Evolutionary conservation across 2,113 vertebrate genomes (phyloP).

Genomic region (Gobius niger): DNA sequence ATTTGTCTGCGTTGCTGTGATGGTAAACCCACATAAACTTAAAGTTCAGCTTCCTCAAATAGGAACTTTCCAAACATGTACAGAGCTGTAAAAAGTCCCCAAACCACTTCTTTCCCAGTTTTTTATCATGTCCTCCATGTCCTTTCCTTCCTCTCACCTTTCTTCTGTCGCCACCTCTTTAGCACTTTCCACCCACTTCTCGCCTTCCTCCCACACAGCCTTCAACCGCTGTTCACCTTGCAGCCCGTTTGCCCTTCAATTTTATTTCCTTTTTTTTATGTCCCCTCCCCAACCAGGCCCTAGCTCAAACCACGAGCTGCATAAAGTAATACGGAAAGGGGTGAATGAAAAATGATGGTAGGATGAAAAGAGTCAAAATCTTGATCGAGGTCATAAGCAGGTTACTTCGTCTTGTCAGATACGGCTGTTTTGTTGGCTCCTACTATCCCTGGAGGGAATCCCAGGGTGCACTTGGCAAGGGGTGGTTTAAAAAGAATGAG

Average conservation of each 20-base stretch:
- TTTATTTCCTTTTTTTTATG: slow-evolving; percentile 41
- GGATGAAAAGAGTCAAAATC: slow-evolving; percentile 14
- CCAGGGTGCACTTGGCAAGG: slow-evolving; percentile 32
- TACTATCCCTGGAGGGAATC: slow-evolving; percentile 43
- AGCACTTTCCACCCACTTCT: slow-evolving; percentile 16
- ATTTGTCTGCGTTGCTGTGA: too few relatives aligned
- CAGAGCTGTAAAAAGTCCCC: too few relatives aligned
- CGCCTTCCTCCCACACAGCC: slow-evolving; percentile 31
- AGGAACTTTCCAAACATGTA: too few relatives aligned
- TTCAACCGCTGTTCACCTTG: slow-evolving; percentile 50
- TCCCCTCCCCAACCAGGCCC: slow-evolving; percentile 19
- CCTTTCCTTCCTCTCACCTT: slow-evolving; percentile 10
- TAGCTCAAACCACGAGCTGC: background rate
- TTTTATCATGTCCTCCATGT: background rate
- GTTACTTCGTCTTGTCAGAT: slow-evolving; percentile 60
- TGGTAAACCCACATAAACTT: too few relatives aligned
- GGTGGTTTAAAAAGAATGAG: slow-evolving; percentile 46
- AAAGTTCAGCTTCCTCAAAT: too few relatives aligned
- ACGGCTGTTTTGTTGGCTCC: slow-evolving; percentile 38
- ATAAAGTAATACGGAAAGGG: background rate
- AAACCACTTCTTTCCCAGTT: background rate
- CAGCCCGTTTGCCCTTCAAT: slow-evolving; percentile 15
- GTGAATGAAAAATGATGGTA: background rate
- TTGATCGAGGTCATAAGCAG: slow-evolving; percentile 52
- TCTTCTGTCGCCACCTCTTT: slow-evolving; percentile 42